These are phyloP conservation scores for Trissolcus japonicus DNA, from an alignment of 2,888 invertebrate genomes.

Conservation along the genomic window DNA sequence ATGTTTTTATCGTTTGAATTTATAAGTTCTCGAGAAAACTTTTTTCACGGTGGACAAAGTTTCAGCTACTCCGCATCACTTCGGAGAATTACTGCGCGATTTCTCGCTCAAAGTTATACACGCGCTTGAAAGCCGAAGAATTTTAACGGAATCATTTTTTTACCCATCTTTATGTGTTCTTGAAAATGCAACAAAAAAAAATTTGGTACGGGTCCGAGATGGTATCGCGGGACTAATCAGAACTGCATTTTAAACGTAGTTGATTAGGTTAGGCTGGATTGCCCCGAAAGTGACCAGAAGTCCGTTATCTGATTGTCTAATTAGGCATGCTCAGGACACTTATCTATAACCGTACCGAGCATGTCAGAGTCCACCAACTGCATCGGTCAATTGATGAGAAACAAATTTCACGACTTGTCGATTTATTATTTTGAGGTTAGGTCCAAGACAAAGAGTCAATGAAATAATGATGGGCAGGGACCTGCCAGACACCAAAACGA, in stretches of 20 bases:
- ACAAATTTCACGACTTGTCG: neutral
- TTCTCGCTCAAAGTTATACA: too few relatives aligned
- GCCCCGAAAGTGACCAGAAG: too few relatives aligned
- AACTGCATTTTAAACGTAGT: too few relatives aligned
- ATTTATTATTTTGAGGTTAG: conserved; percentile 1
- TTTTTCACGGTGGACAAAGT: neutral
- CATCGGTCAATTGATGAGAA: neutral
- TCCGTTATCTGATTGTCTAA: neutral
- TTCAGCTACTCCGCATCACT: neutral
- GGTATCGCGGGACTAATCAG: too few relatives aligned
- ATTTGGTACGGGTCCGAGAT: too few relatives aligned
- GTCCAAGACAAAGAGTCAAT: conserved; percentile 7
- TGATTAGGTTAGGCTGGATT: too few relatives aligned
- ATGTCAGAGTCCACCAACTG: neutral
- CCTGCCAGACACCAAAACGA: conserved; percentile 62
- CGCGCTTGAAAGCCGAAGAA: too few relatives aligned
- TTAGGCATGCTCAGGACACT: neutral
- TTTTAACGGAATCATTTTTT: too few relatives aligned
- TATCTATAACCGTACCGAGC: neutral
- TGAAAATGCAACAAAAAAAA: too few relatives aligned
- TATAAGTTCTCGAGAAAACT: conserved; percentile 9
- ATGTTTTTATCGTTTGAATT: conserved; percentile 8
- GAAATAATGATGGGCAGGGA: conserved; percentile 23
- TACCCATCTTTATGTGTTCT: too few relatives aligned
- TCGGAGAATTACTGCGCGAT: too few relatives aligned